Conservation (phyloP, 2,113 vertebrate species). For the Ranitomeya variabilis region DNA sequence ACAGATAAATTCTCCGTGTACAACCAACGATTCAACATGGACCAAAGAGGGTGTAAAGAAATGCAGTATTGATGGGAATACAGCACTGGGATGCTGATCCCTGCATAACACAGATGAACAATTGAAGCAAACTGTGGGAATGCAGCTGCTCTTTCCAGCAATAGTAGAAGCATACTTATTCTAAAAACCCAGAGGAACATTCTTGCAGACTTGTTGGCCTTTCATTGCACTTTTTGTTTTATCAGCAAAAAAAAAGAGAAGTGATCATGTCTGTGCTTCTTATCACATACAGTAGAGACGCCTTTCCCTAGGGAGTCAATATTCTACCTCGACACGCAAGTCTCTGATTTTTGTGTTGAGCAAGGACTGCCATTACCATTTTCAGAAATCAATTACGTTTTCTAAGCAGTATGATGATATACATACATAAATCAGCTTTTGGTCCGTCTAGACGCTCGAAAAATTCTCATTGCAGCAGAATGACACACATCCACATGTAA, state of each 20-base stretch:
- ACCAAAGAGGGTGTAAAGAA: not conserved
- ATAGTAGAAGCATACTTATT: slow-evolving; percentile 7
- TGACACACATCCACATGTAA: not conserved
- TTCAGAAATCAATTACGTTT: slow-evolving; percentile 25
- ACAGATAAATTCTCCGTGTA: not conserved
- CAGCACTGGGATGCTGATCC: not conserved
- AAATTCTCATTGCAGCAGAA: not conserved
- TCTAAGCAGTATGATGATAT: not conserved
- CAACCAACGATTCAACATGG: not conserved
- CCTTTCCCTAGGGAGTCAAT: not conserved
- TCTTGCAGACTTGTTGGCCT: not conserved
- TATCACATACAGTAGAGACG: slow-evolving; percentile 9
- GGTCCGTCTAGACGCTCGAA: not conserved
- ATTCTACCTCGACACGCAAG: not conserved
- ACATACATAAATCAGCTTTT: not conserved
- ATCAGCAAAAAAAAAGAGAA: slow-evolving; percentile 33
- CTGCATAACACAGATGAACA: slow-evolving; percentile 11
- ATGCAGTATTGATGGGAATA: not conserved
- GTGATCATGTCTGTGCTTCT: slow-evolving; percentile 17
- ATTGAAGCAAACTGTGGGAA: slow-evolving; percentile 30
- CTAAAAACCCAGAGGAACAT: not conserved
- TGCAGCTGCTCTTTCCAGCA: slow-evolving; percentile 12
- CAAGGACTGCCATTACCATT: slow-evolving; percentile 5
- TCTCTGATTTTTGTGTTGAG: not conserved
- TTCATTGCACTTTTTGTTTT: slow-evolving; percentile 39